Evolutionary conservation across 1,140 invertebrate species (phyloP).

Genomic region (Apis florea): DNA sequence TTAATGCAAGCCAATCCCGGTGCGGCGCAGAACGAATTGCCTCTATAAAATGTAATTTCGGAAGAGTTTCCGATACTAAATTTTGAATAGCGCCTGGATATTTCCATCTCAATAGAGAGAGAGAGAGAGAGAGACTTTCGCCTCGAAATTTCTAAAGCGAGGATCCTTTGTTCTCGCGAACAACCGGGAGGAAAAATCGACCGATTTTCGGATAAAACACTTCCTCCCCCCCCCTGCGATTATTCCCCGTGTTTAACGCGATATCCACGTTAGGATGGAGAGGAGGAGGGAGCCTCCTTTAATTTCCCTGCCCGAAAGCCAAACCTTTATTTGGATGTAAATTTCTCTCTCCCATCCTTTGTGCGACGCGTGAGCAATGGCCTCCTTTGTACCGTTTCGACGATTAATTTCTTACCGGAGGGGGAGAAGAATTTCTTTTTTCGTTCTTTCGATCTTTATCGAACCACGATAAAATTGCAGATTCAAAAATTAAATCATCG

Average conservation of each 20-base stretch:
- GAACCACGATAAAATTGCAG: too few relatives aligned
- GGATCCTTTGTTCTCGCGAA: slow-evolving; percentile 17
- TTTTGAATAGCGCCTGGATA: slow-evolving; percentile 70
- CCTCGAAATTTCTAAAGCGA: slow-evolving; percentile 18
- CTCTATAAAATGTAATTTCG: slow-evolving; percentile 77
- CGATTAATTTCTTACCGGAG: background rate
- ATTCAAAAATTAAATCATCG: too few relatives aligned
- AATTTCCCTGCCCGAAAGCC: background rate
- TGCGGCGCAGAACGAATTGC: slow-evolving; percentile 72
- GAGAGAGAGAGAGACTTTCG: too few relatives aligned
- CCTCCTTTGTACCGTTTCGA: background rate
- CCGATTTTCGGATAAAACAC: slow-evolving; percentile 13
- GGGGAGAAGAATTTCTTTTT: background rate
- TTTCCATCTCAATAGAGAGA: slow-evolving; percentile 64
- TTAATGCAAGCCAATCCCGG: slow-evolving; percentile 76
- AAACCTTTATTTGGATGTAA: background rate
- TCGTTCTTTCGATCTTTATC: background rate
- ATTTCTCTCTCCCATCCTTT: background rate
- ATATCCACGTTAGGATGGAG: too few relatives aligned
- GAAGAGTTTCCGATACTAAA: slow-evolving; percentile 71
- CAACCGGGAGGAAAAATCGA: background rate
- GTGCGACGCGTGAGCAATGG: background rate
- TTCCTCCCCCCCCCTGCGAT: background rate
- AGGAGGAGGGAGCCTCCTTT: too few relatives aligned
- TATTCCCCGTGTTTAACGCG: background rate